Evolutionary conservation across 2,888 invertebrate species (phyloP), one percentile per base, ranked within the genome.

Genomic region (Anaspis maculata): DNA sequence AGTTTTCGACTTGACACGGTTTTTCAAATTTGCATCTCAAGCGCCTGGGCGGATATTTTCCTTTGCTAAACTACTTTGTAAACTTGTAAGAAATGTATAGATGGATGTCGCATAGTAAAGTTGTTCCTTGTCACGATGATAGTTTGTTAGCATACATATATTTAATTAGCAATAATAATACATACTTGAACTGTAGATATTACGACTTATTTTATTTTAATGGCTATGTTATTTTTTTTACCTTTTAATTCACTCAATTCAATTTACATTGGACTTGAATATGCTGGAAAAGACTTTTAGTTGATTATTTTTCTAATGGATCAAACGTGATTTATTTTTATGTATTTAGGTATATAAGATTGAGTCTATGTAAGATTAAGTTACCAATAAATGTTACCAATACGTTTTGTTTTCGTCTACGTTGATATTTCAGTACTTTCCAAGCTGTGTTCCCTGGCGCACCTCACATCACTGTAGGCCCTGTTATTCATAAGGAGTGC

Each of bases 331-430:
- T 45, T 45, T 47, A 41, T 47, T 48, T 48, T 47, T 23, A 30
- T 36, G 28, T 40, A 45, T 49, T 47, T 43, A 37, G 36, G 35
- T 49, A 39, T 42, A 34, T 13, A 39, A 46, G 41, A 36, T 42
- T 45, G 28, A 41, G 36, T 48, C 42, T 48, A 47, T n/a, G n/a
- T 37, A 19, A 19, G 41, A 44, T 21, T 49, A 34, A 41, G 48
- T 51, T 49, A 48, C 45, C 41, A 50, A 24, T 49, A 51, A 49
- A 51, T 51, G 51, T 51, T 51, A 44, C 42, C 38, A n/a, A n/a
- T n/a, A n/a, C n/a, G n/a, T n/a, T n/a, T n/a, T n/a, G n/a, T n/a
- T n/a, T n/a, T n/a, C n/a, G n/a, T n/a, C n/a, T n/a, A n/a, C n/a
- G n/a, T n/a, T n/a, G n/a, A n/a, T n/a, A n/a, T n/a, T n/a, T n/a